phyloP scores from a whole-genome alignment of 2,888 invertebrate species.

The Drosophila melanosoma region DNA sequence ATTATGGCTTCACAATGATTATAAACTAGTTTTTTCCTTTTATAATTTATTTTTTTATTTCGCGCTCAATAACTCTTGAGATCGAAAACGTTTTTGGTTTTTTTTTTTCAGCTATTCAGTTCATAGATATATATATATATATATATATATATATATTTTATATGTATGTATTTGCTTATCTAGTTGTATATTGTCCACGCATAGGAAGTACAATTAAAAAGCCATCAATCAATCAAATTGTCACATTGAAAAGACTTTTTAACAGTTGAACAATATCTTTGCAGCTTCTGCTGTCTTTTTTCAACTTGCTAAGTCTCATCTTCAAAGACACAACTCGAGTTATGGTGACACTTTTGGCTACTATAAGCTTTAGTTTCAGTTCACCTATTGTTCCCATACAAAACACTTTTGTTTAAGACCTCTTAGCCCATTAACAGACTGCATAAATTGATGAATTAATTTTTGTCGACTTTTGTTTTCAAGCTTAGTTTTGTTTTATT shows the following conservation, averaged over 20 bases:
- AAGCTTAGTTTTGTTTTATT: not conserved
- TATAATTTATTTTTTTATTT: not conserved
- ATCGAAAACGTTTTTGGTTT: conserved; percentile 17
- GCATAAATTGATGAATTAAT: not conserved
- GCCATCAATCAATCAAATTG: conserved; percentile 43
- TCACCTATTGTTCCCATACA: conserved; percentile 10
- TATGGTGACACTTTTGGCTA: conserved; percentile 26
- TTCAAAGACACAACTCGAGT: not conserved
- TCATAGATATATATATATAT: conserved; percentile 7
- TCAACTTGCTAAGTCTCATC: not conserved
- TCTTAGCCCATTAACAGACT: not conserved
- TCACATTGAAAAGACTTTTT: conserved; percentile 20
- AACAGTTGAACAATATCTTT: conserved; percentile 24
- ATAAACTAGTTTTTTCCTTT: conserved; percentile 30
- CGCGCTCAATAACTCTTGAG: not conserved
- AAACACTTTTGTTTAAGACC: not conserved
- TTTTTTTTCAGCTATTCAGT: conserved; percentile 31
- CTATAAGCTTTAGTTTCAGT: conserved; percentile 1
- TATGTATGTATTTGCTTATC: not conserved
- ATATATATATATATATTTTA: too few species aligned
- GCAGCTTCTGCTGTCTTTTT: conserved; percentile 29
- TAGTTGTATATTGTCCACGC: conserved; percentile 1
- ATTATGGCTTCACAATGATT: conserved; percentile 15
- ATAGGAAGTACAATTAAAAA: conserved; percentile 49
- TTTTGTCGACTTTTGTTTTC: not conserved